phyloP scores from a whole-genome alignment of 2,888 invertebrate species.

The Oxytorus armatus region DNA sequence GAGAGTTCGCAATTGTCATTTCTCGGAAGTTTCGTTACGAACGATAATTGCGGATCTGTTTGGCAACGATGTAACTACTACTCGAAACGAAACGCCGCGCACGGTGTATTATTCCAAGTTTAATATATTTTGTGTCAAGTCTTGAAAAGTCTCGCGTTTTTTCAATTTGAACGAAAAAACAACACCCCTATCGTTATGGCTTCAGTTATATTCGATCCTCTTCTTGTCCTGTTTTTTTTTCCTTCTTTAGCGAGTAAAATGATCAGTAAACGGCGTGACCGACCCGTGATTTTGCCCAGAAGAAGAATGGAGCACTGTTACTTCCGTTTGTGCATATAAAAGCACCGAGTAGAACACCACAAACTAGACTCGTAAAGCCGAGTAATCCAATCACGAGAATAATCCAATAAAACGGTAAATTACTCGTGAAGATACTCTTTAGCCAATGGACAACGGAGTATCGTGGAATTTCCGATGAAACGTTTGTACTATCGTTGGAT shows the following conservation, averaged over 20 bases:
- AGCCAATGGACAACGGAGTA: slow-evolving; percentile 25
- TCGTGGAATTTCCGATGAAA: not conserved
- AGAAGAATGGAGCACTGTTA: slow-evolving; percentile 65
- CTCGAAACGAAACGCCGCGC: slow-evolving; percentile 72
- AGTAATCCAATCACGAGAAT: slow-evolving; percentile 70
- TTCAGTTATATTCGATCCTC: not conserved
- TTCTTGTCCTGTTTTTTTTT: not conserved
- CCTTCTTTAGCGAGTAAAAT: not conserved
- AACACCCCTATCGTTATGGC: too few relatives aligned
- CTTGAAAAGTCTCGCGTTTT: slow-evolving; percentile 71
- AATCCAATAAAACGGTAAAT: slow-evolving; percentile 60
- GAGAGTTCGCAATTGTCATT: slow-evolving; percentile 42
- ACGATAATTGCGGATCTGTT: slow-evolving; percentile 49
- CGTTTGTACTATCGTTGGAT: not conserved
- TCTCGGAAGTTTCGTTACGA: slow-evolving; percentile 39
- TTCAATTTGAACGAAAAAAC: slow-evolving; percentile 24
- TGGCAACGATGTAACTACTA: slow-evolving; percentile 47
- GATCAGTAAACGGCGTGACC: slow-evolving; percentile 39
- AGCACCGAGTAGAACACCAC: slow-evolving; percentile 74
- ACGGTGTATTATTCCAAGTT: slow-evolving; percentile 82
- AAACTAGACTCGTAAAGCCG: slow-evolving; percentile 71
- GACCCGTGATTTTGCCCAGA: slow-evolving; percentile 33
- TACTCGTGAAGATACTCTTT: slow-evolving; percentile 38
- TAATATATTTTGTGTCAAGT: slow-evolving; percentile 83
- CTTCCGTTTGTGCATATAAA: slow-evolving; percentile 72